Conservation (phyloP, 2,888 invertebrate genomes). For the Branchipolynoe longqiensis region DNA sequence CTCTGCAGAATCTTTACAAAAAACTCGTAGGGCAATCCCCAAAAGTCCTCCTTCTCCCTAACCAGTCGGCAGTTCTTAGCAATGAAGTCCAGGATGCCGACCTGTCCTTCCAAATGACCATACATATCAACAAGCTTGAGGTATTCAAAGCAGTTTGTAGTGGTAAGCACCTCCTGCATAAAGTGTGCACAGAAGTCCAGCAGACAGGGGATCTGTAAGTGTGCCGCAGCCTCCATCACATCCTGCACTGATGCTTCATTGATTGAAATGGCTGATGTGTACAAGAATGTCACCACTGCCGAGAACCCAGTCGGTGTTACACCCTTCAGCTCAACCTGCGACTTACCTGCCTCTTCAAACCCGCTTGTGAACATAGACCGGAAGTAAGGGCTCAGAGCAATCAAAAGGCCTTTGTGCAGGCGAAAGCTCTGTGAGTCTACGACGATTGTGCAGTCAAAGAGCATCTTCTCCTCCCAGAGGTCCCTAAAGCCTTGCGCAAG, state of each 20-base stretch:
- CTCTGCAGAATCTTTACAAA: constrained; percentile 20
- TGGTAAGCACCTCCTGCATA: constrained; percentile 47
- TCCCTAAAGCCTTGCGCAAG: constrained; percentile 43
- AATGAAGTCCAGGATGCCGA: constrained; percentile 47
- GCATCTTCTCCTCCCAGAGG: constrained; percentile 54
- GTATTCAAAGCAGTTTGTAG: constrained; percentile 56
- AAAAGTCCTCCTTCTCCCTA: constrained; percentile 49
- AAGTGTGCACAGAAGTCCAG: constrained; percentile 58
- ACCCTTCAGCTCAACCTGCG: constrained; percentile 56
- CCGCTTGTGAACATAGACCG: constrained; percentile 58
- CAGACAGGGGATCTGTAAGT: constrained; percentile 55
- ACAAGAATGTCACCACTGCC: constrained; percentile 45
- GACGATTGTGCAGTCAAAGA: constrained; percentile 58
- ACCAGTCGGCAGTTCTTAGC: constrained; percentile 53
- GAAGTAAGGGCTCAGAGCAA: constrained; percentile 57
- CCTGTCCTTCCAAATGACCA: constrained; percentile 35
- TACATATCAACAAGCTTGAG: constrained; percentile 58
- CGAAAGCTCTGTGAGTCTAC: constrained; percentile 39
- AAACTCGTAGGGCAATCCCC: constrained; percentile 36
- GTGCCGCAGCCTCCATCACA: constrained; percentile 59
- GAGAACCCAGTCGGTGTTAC: constrained; percentile 49
- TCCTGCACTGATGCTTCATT: constrained; percentile 50
- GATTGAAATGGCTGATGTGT: constrained; percentile 41
- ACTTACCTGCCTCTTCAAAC: constrained; percentile 58
- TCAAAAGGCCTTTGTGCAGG: constrained; percentile 57